Percentiles rank a stretch among this genome's conserved stretches.
Conservation (phyloP, 1,140 invertebrate genomes). For the Tyrophagus putrescentiae region DNA sequence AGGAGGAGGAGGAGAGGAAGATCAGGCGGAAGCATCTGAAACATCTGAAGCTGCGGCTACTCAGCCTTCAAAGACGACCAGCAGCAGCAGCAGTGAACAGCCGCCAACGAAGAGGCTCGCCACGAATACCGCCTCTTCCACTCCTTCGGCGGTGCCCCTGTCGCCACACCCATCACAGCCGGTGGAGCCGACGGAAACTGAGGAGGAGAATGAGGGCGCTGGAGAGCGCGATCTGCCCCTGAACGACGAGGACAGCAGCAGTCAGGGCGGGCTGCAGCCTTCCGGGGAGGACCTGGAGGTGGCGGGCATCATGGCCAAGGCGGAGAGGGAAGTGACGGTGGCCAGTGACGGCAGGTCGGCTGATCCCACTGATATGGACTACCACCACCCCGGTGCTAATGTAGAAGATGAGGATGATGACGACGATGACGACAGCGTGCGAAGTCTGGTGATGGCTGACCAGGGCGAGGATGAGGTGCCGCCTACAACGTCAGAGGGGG, state of each 20-base stretch:
- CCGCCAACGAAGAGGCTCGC: background rate
- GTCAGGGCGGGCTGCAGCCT: no score
- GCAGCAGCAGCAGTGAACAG: background rate
- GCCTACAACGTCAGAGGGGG: background rate
- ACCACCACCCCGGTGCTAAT: background rate
- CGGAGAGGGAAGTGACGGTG: background rate
- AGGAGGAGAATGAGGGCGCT: background rate
- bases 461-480: background rate
- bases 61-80: no score
- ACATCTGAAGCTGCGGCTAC: no score
- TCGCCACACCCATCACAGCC: background rate
- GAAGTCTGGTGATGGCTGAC: background rate
- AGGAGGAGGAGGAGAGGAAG: no score
- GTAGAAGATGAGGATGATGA: background rate
- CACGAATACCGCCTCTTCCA: background rate
- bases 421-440: background rate
- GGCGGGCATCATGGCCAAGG: background rate
- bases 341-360: background rate
- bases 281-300: background rate
- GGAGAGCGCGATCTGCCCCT: background rate
- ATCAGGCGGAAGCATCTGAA: no score
- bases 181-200: background rate
- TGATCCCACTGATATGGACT: background rate
- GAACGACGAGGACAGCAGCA: background rate
- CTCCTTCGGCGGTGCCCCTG: background rate